These are phyloP conservation scores for Tenualosa ilisha DNA, from an alignment of 2,797 vertebrate genomes.

Conservation along the genomic window DNA sequence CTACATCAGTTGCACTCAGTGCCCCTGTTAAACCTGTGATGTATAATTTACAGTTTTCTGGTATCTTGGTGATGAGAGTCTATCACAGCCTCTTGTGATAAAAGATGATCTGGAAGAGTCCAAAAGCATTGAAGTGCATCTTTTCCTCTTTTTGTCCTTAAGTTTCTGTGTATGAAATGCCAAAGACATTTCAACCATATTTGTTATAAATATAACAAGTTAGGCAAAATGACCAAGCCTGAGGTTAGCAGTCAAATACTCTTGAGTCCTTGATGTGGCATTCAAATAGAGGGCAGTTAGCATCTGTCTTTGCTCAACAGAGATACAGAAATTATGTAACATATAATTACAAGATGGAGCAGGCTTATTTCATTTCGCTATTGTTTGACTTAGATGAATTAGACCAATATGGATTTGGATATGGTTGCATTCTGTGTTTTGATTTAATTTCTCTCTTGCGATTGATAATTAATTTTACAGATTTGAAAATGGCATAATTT, in stretches of 20 bases:
- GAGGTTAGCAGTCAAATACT: not conserved
- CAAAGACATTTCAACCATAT: not conserved
- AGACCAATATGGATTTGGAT: not conserved
- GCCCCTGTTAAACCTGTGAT: not conserved
- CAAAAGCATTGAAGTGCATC: not conserved
- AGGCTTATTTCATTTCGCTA: not conserved
- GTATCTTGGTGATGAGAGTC: conserved; percentile 7
- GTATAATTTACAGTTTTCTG: conserved; percentile 21
- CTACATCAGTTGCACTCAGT: not conserved
- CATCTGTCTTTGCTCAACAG: too few relatives aligned
- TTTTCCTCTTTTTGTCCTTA: not conserved
- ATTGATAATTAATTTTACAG: not conserved
- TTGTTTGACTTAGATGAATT: not conserved
- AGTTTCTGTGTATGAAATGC: not conserved
- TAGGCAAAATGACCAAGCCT: not conserved
- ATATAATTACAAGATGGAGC: not conserved
- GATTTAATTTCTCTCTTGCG: too few relatives aligned
- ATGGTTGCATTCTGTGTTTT: not conserved
- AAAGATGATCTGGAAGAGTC: not conserved
- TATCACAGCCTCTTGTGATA: not conserved
- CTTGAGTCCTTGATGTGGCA: not conserved
- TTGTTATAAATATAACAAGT: not conserved
- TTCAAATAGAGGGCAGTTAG: not conserved
- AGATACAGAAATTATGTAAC: not conserved
- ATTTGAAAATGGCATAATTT: not conserved